Percentiles rank a stretch among this genome's conserved stretches.
These are phyloP conservation scores for Didymodactylos carnosus DNA, from an alignment of 2,888 invertebrate species.

Conservation along the genomic window DNA sequence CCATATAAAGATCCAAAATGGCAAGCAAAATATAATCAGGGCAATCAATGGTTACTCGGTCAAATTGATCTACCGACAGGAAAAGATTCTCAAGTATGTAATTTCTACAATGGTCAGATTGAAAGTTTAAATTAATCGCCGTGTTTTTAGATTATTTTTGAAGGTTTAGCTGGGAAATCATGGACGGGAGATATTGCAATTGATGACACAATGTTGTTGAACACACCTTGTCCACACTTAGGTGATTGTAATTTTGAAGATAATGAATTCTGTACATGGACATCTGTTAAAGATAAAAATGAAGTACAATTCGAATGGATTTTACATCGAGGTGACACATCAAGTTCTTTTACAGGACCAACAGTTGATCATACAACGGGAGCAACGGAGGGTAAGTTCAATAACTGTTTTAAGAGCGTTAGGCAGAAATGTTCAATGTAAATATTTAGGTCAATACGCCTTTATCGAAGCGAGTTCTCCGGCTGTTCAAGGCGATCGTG, in stretches of 20 bases:
- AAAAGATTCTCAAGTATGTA: slow-evolving; percentile 17
- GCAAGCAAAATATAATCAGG: slow-evolving; percentile 16
- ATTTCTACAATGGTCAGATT: too few species aligned
- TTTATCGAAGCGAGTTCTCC: slow-evolving; percentile 32
- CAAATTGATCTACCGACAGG: too few species aligned
- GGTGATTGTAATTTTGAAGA: slow-evolving; percentile 13
- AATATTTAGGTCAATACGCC: slow-evolving; percentile 19
- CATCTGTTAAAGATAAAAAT: slow-evolving; percentile 20
- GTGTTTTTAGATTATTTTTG: slow-evolving; percentile 11
- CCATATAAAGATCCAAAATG: slow-evolving; percentile 15
- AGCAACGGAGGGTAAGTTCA: too few species aligned
- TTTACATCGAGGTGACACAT: neutral
- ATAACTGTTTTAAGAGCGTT: too few species aligned
- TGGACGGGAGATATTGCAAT: slow-evolving; percentile 17
- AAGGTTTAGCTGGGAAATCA: slow-evolving; percentile 21
- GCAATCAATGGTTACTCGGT: slow-evolving; percentile 19
- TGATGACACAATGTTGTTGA: slow-evolving; percentile 16
- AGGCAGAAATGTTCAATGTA: too few species aligned
- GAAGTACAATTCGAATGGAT: slow-evolving; percentile 6
- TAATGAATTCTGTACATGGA: slow-evolving; percentile 20
- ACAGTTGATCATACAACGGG: slow-evolving; percentile 11
- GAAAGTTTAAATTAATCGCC: slow-evolving; percentile 19
- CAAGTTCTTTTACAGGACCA: slow-evolving; percentile 1
- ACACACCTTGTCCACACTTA: neutral
- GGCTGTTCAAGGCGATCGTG: slow-evolving; percentile 44